Evolutionary conservation across 2,797 vertebrate genomes (phyloP), one percentile per base, ranked within the genome.

Genomic region (Takifugu rubripes): DNA sequence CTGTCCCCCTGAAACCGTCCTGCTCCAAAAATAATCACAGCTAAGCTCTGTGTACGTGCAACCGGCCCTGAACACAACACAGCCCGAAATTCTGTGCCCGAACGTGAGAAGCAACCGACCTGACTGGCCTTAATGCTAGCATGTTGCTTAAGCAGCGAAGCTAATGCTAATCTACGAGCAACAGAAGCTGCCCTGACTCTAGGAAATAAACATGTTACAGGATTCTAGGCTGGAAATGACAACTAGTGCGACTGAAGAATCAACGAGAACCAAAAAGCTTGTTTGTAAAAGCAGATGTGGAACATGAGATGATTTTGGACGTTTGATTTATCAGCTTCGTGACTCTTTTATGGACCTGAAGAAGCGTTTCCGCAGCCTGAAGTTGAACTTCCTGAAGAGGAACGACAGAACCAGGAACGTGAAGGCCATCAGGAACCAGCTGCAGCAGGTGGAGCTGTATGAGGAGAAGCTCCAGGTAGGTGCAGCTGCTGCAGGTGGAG

Each of bases 391-490:
- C 59, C 52, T 74, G 75, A 86, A 81, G 69, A 76, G 74, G 29
- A 79, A 78, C 3, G 72, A 84, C 66, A 15, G 75, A 5, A 70
- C 8, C 25, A 72, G 78, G 49, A 82, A 77, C 74, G 36, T 16
- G 9, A 82, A 81, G 68, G 78, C 73, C 0, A 49, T 51, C 40
- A 72, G 86, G 70, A 90, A 92, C 82, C 94, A 95, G 77, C 88
- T 92, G 78, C 93, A 94, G 67, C 94, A 96, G 87, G 87, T 93
- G 57, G 90, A 92, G 56, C 66, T 77, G 11, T 89, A 90, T 48
- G 61, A 74, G 53, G 92, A 94, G 66, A 94, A 91, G 80, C 79
- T 91, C 50, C 90, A 93, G 43, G n/a, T 44, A 10, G 31, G 14
- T n/a, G 2, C 43, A n/a, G 14, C 43, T 12, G 43, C 14, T 44